Base-by-base conservation (phyloP, 1,140 invertebrate genomes). In the Procambarus clarkii region DNA sequence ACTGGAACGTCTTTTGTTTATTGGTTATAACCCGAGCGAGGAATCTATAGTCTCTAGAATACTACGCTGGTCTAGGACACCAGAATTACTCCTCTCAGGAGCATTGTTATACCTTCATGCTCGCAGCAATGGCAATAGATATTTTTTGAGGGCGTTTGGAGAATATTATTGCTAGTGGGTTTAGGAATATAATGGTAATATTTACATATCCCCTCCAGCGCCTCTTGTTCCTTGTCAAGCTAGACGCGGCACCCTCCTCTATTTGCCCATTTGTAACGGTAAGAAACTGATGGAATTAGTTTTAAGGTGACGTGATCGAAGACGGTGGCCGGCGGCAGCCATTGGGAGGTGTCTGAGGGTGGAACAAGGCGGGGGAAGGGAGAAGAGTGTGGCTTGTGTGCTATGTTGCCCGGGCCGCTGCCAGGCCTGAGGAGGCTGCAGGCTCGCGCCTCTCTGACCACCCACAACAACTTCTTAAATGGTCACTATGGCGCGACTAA, bases 191-290 rank as follows among this genome's bases (percentile, higher is more conserved):
- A 8, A 45, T 60, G 34, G 54, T 48, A 54, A 3, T 34, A 34
- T 4, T 18, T 21, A 77, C 50, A 79, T 60, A 80, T 91, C 80
- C 80, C 89, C 89, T 71, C 46, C 82, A 91, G 89, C 89, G 89
- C 89, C 89, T 91, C 89, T 91, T 80, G 74, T 91, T 11, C 89
- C 74, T 86, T 85, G 82, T 79, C 82, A 50, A 91, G 89, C 48
- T n/a, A 4, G 13, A n/a, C 13, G n/a, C 21, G 18, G 76, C 76
- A 82, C 74, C 89, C 54, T 11, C 13, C 18, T 18, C n/a, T 78
- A 86, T 48, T 64, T 79, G 24, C 15, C 83, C 2, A 69, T 91
- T 91, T 86, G 69, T 21, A n/a, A 24, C 34, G 74, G 76, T 85
- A 91, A 81, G 89, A 85, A 86, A 91, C 13, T 9, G 34, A 3